Evolutionary conservation across 2,113 vertebrate species (phyloP).

Genomic region (Nycticorax nycticorax): DNA sequence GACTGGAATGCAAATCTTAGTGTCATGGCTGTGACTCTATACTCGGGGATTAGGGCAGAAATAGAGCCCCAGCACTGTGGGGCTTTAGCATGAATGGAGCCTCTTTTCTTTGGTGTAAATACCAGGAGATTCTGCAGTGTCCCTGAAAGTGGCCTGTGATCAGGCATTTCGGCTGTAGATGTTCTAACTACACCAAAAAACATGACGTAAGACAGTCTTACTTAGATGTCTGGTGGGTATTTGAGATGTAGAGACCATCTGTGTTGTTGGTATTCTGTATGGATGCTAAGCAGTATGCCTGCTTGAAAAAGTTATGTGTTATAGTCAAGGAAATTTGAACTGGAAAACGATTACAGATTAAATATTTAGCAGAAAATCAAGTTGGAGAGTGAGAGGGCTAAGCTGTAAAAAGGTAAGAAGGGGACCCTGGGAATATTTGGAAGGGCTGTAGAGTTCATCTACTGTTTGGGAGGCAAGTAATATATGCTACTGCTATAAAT

Average conservation of each 20-base stretch:
- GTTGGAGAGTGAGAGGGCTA: neutral
- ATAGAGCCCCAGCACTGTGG: neutral
- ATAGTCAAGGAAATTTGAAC: neutral
- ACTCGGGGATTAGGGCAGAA: neutral
- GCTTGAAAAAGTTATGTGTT: neutral
- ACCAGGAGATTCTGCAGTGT: neutral
- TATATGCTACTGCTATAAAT: neutral
- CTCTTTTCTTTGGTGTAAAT: neutral
- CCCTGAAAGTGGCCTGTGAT: neutral
- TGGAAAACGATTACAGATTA: neutral
- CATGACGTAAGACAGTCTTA: neutral
- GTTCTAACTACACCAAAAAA: neutral
- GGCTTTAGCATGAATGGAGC: neutral
- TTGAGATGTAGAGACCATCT: neutral
- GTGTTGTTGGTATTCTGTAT: neutral
- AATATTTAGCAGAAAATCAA: neutral
- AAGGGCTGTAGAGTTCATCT: neutral
- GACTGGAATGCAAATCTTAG: neutral
- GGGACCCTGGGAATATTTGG: neutral
- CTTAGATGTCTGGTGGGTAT: neutral
- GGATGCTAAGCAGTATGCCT: neutral
- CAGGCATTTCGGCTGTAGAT: neutral
- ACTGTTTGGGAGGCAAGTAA: neutral
- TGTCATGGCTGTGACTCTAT: neutral
- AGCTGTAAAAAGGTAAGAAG: neutral